These are phyloP conservation scores for Columbina picui DNA, from an alignment of 2,113 vertebrate genomes.

Conservation along the genomic window DNA sequence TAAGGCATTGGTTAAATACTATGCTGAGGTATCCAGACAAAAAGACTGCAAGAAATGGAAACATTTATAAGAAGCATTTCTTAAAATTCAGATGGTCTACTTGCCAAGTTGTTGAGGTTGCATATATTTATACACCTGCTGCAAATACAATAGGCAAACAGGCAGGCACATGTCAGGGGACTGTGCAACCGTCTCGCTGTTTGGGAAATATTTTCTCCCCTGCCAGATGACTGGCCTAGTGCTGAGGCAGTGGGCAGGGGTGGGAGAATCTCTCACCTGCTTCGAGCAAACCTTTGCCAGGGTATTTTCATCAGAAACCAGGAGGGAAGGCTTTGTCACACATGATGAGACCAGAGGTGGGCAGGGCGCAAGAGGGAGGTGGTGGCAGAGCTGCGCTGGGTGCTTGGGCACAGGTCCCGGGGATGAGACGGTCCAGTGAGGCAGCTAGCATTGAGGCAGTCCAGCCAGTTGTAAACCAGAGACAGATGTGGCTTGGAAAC, in stretches of 20 bases:
- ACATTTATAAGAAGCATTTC: background rate
- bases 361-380: accelerated
- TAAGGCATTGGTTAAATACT: background rate
- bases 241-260: background rate
- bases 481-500: background rate
- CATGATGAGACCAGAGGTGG: background rate
- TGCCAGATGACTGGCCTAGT: background rate
- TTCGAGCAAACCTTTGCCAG: background rate
- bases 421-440: background rate
- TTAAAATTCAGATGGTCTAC: background rate
- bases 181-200: accelerated
- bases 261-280: background rate
- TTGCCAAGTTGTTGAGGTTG: background rate
- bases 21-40: background rate
- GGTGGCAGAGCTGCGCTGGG: background rate
- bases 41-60: background rate
- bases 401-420: background rate
- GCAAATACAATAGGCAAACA: background rate
- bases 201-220: background rate
- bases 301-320: background rate
- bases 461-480: background rate
- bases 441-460: background rate
- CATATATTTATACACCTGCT: background rate
- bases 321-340: background rate
- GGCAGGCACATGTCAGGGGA: background rate